Evolutionary conservation across 2,888 invertebrate species (phyloP).

Genomic region (Tineola bisselliella): DNA sequence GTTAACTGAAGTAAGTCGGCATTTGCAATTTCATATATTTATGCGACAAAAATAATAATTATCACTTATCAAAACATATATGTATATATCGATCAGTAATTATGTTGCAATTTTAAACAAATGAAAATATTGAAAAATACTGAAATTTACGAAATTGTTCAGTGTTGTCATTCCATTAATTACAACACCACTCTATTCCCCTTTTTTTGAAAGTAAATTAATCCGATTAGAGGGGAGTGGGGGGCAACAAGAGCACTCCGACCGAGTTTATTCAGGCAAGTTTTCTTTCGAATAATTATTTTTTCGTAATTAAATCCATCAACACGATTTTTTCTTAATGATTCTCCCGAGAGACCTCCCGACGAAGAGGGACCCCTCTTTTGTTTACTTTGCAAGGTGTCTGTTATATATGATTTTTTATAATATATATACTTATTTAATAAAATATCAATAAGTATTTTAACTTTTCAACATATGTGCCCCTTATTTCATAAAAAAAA

Average conservation of each 20-base stretch:
- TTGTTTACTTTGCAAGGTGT: conserved; percentile 1
- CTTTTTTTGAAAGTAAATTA: conserved; percentile 67
- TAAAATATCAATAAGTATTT: too few species aligned
- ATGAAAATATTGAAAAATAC: neutral
- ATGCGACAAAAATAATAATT: too few species aligned
- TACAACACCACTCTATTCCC: conserved; percentile 38
- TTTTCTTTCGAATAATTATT: conserved; percentile 67
- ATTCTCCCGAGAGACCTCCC: conserved; percentile 55
- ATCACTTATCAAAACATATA: too few species aligned
- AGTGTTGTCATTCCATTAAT: conserved; percentile 66
- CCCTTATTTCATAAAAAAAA: too few species aligned
- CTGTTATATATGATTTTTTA: neutral
- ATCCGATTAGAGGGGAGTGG: conserved; percentile 59
- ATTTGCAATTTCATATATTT: too few species aligned
- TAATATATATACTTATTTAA: too few species aligned
- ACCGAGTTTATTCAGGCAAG: conserved; percentile 65
- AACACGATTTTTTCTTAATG: conserved; percentile 68
- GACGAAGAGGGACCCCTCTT: conserved; percentile 17
- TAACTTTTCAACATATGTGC: too few species aligned
- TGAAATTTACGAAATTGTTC: neutral
- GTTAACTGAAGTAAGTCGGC: too few species aligned
- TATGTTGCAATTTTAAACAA: neutral
- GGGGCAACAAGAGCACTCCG: conserved; percentile 65
- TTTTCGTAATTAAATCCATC: conserved; percentile 69
- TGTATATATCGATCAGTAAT: too few species aligned